phyloP scores from a whole-genome alignment of 2,797 vertebrate genomes.

The Diglossa cyanea region DNA sequence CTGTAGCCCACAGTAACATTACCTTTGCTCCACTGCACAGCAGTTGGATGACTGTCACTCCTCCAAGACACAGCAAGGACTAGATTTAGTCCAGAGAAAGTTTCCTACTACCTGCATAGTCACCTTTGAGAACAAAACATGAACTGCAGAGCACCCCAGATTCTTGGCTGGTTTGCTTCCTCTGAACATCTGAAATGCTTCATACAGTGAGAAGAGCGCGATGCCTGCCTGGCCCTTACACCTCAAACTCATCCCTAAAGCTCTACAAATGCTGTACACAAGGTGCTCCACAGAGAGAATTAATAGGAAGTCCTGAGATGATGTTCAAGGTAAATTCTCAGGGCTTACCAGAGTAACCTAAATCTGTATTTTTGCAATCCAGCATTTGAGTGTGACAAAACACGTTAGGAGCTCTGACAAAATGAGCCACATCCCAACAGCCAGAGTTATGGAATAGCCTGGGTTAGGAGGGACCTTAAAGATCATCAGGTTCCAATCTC shows the following conservation, averaged over 20 bases:
- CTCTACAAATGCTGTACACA: background rate
- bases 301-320: background rate
- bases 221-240: background rate
- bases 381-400: background rate
- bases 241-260: background rate
- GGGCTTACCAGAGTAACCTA: background rate
- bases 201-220: background rate
- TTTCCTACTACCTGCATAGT: background rate
- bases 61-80: background rate
- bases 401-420: background rate
- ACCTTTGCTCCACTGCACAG: background rate
- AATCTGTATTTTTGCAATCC: background rate
- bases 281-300: background rate
- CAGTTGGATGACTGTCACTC: background rate
- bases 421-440: background rate
- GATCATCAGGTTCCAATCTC: background rate
- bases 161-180: background rate
- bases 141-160: background rate
- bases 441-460: background rate
- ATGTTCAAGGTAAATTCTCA: background rate
- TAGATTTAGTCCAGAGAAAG: background rate
- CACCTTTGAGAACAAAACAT: background rate
- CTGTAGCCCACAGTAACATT: background rate
- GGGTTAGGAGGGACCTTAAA: background rate
- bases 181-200: fast-evolving